Conservation (phyloP, 2,797 vertebrate genomes). For the Chiroxiphia lanceolata region DNA sequence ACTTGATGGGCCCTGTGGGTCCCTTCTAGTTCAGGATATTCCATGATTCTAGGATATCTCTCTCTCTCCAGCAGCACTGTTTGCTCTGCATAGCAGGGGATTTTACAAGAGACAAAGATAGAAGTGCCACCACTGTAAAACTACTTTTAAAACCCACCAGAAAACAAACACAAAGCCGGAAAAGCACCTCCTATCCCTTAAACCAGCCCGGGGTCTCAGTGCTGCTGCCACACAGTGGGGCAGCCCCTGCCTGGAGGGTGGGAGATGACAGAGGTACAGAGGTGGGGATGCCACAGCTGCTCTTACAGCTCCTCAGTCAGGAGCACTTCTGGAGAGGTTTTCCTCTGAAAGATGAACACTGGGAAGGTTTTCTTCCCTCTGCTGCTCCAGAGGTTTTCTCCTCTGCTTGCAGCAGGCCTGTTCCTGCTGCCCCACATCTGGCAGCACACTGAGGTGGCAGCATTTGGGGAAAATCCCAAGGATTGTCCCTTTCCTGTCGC, state of each 20-base stretch:
- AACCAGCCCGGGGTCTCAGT: accelerated
- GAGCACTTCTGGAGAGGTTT: neutral
- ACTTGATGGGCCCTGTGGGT: accelerated
- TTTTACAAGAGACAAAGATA: neutral
- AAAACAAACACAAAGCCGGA: neutral
- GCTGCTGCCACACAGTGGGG: accelerated
- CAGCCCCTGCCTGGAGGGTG: accelerated
- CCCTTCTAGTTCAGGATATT: neutral
- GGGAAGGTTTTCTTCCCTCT: neutral
- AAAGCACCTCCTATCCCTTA: neutral
- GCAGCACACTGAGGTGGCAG: neutral
- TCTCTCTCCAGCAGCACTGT: neutral
- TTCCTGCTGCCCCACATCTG: neutral
- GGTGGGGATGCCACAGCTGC: neutral
- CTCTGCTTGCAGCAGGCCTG: neutral
- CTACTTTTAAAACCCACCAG: neutral
- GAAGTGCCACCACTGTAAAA: neutral
- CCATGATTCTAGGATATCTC: neutral
- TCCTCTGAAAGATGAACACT: neutral
- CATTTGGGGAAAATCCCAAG: neutral
- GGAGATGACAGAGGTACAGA: neutral
- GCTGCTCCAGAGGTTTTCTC: neutral
- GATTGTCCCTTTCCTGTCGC: accelerated
- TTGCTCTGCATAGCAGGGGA: neutral
- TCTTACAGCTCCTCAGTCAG: neutral